Evolutionary conservation across 2,888 invertebrate species (phyloP).

Genomic region (Leptinotarsa haldemani): DNA sequence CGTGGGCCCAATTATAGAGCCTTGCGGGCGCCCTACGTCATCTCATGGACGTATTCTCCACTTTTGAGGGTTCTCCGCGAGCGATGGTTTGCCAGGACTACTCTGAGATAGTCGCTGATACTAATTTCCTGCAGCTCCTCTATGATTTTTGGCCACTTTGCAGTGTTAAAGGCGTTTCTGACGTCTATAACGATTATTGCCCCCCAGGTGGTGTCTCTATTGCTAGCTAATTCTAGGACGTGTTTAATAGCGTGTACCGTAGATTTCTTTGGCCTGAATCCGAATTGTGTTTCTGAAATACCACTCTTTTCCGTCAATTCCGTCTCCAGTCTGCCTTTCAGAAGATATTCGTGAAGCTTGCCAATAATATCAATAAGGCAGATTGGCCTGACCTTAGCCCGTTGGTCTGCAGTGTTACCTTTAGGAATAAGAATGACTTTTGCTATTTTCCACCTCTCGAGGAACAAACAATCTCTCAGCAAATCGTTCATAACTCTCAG

Average conservation of each 20-base stretch:
- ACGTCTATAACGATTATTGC: conserved; percentile 17
- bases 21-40: background rate
- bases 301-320: background rate
- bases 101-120: background rate
- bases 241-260: conserved; percentile 24
- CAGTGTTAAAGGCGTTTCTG: conserved; percentile 12
- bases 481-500: background rate
- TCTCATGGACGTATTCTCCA: background rate
- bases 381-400: no score
- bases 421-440: background rate
- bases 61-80: background rate
- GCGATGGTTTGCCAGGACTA: background rate
- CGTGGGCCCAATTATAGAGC: background rate
- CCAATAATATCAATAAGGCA: no score
- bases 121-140: background rate
- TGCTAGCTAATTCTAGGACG: conserved; percentile 10
- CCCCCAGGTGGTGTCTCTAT: conserved; percentile 3
- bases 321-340: background rate
- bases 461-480: background rate
- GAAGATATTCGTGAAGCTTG: background rate
- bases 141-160: background rate
- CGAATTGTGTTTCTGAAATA: conserved; percentile 17
- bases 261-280: conserved; percentile 23
- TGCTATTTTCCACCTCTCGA: background rate
- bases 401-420: background rate